Evolutionary conservation across 2,888 invertebrate genomes (phyloP), one percentile per base, ranked within the genome.

Genomic region (Endotricha flammealis): DNA sequence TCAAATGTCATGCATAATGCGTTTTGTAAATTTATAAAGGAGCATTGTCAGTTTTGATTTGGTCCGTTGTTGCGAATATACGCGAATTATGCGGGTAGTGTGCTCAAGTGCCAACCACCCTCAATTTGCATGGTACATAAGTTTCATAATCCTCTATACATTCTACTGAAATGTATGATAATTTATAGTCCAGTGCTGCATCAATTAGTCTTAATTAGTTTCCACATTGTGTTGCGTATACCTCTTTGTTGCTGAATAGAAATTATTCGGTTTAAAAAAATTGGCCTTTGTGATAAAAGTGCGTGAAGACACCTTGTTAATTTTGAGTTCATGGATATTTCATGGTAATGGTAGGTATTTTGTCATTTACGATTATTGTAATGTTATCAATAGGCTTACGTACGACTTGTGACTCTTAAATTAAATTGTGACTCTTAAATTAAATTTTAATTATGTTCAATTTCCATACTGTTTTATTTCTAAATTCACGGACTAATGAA

Each of bases 161-260:
- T 36, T 20, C 16, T 36, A 24, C 38, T 40, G 47, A 36, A 39
- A 46, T 41, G 42, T 48, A 42, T 39, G 41, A 46, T 48, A 46
- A 60, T 44, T 39, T 33, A 38, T 46, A 33, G 41, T 48, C 43
- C 39, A 42, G 41, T 38, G 45, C 44, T 48, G 47, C 46, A 53
- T 47, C 43, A 51, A 62, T 64, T 60, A 53, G 44, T 56, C 39
- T 45, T 44, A 48, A 61, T 63, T 57, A 51, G 53, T 57, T 44
- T 40, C 44, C 42, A 42, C 39, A 50, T 56, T 53, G 50, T 58
- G 47, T 57, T 43, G 36, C 29, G 29, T 33, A 32, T 13, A 16
- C 32, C 23, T 39, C 36, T 32, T 36, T 38, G 32, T 39, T 32
- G n/a, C 9, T 7, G 25, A 37, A 32, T 22, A 22, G 29, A 42